phyloP scores from a whole-genome alignment of 2,797 vertebrate species.

The Clarias fuscus region DNA sequence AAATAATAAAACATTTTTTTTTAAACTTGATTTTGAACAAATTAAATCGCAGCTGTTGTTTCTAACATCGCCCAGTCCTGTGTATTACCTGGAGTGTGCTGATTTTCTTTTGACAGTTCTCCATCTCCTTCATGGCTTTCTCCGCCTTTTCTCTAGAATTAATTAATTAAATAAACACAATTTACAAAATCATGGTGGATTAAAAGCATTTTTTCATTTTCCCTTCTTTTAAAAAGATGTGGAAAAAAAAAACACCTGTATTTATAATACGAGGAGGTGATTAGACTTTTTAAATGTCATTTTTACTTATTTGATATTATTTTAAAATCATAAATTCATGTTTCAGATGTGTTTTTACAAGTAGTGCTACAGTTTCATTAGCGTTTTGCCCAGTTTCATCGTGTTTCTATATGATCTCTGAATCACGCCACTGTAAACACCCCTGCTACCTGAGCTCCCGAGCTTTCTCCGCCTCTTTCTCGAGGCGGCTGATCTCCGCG shows the following conservation, averaged over 20 bases:
- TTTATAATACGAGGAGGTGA: too few relatives aligned
- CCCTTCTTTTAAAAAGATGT: not conserved
- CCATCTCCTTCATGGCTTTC: conserved; percentile 3
- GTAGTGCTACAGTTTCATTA: too few relatives aligned
- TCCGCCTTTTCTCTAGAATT: conserved; percentile 53
- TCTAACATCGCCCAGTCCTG: not conserved
- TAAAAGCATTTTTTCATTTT: not conserved
- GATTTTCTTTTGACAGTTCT: conserved; percentile 43
- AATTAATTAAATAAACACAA: not conserved
- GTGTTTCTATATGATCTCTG: not conserved
- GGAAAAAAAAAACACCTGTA: too few relatives aligned
- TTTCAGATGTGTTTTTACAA: too few relatives aligned
- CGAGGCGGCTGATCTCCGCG: conserved; percentile 30
- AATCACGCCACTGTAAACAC: not conserved
- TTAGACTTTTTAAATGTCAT: too few relatives aligned
- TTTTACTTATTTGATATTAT: too few relatives aligned
- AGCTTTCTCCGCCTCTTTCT: conserved; percentile 41
- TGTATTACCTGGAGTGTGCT: conserved; percentile 58
- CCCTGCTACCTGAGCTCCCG: conserved; percentile 35
- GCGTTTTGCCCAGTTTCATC: too few relatives aligned
- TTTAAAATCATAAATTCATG: too few relatives aligned
- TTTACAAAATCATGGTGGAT: not conserved
- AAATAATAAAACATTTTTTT: too few relatives aligned
- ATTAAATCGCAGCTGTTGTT: not conserved
- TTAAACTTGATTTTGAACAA: not conserved